Percentiles rank a stretch among this genome's conserved stretches.
Evolutionary conservation across 2,797 vertebrate species (phyloP).

Genomic region (Carapus acus): DNA sequence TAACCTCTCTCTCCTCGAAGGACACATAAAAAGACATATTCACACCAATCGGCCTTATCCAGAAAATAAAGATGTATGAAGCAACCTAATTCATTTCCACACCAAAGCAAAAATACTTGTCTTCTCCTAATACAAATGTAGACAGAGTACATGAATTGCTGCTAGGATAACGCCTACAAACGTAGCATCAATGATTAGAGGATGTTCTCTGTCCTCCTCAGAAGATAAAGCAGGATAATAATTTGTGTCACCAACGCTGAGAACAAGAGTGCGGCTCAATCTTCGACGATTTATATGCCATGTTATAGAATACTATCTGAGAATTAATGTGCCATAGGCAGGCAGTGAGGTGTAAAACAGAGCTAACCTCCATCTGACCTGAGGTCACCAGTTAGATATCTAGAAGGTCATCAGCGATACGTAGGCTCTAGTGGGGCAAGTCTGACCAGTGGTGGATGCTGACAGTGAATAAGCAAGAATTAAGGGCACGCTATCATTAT

Average conservation of each 20-base stretch:
- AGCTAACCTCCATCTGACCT: constrained; percentile 49
- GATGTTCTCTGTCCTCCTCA: no score
- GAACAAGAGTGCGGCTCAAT: constrained; percentile 4
- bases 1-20: constrained; percentile 5
- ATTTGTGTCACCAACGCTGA: background rate
- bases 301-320: constrained; percentile 18
- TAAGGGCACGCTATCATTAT: no score
- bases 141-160: background rate
- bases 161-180: no score
- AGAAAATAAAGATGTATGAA: background rate
- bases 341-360: constrained; percentile 48
- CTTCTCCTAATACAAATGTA: background rate
- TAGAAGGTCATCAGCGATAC: constrained; percentile 34
- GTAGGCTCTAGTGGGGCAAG: constrained; percentile 16
- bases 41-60: constrained; percentile 10
- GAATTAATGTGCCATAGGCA: constrained; percentile 41
- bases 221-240: no score
- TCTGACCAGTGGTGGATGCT: background rate
- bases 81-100: no score
- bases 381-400: constrained; percentile 32
- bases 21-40: constrained; percentile 4
- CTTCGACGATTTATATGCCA: constrained; percentile 24
- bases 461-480: background rate
- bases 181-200: no score
- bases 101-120: background rate